These are phyloP conservation scores for Speoplatyrhinus poulsoni DNA, from an alignment of 2,113 vertebrate genomes.

Conservation along the genomic window DNA sequence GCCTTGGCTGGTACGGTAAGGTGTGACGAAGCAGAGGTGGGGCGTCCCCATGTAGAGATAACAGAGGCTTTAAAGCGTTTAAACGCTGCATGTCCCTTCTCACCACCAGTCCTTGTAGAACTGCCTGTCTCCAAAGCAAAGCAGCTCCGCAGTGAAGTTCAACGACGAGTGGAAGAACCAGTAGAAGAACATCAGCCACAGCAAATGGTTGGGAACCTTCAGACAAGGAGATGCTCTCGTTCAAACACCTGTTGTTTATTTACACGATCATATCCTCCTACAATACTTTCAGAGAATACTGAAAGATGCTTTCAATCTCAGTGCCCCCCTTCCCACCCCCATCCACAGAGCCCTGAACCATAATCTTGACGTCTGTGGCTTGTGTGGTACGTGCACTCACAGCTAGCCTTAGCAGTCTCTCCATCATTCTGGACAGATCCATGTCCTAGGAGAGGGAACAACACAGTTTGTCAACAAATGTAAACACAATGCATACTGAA, in stretches of 20 bases:
- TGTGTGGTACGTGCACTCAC: constrained; percentile 71
- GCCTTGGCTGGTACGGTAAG: no score
- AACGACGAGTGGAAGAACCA: constrained; percentile 91
- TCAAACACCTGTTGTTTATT: no score
- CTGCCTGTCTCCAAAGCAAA: constrained; percentile 89
- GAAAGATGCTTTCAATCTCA: no score
- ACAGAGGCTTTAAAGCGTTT: neutral
- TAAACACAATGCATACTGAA: no score
- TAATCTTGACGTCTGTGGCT: no score
- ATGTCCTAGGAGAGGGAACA: constrained; percentile 78
- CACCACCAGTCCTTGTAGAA: constrained; percentile 97
- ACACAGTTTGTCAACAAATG: neutral
- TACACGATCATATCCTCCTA: no score
- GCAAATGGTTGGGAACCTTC: constrained; percentile 90
- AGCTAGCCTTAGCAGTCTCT: constrained; percentile 88
- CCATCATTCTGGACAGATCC: constrained; percentile 87
- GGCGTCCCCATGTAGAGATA: no score
- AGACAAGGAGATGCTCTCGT: neutral
- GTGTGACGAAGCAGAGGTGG: no score
- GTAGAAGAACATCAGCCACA: constrained; percentile 96
- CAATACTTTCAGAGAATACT: no score
- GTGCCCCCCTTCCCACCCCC: no score
- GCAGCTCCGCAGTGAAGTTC: constrained; percentile 85
- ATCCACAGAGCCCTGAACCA: no score
- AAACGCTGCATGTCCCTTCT: constrained; percentile 30